phyloP scores from a whole-genome alignment of 2,113 vertebrate genomes.

The Turnix velox region DNA sequence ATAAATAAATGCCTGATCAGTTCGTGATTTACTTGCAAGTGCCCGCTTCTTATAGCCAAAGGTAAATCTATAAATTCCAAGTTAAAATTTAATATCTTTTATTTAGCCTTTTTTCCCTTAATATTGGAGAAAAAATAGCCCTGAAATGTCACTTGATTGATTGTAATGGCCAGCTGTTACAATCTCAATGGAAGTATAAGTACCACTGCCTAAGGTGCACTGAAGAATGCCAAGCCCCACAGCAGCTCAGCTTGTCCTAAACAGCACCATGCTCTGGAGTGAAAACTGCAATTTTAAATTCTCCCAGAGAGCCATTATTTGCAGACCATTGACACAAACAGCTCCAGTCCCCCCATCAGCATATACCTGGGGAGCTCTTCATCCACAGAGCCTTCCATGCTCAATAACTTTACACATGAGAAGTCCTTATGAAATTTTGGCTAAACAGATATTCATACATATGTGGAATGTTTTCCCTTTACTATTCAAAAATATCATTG shows the following conservation, averaged over 20 bases:
- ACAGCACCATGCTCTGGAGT: constrained; percentile 64
- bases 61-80: constrained; percentile 4
- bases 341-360: constrained; percentile 62
- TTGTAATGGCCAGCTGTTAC: constrained; percentile 72
- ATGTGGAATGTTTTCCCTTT: background rate
- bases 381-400: constrained; percentile 44
- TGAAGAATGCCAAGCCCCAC: constrained; percentile 69
- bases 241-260: constrained; percentile 74
- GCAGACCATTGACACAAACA: constrained; percentile 76
- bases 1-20: background rate
- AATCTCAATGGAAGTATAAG: constrained; percentile 71
- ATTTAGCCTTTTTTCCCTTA: constrained; percentile 29
- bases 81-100: constrained; percentile 59
- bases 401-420: constrained; percentile 55
- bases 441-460: constrained; percentile 35
- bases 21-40: background rate
- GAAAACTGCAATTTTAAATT: constrained; percentile 74
- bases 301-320: constrained; percentile 78
- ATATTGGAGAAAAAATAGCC: constrained; percentile 68
- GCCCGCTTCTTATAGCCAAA: background rate
- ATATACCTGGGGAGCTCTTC: constrained; percentile 66
- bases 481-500: background rate
- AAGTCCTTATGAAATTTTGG: constrained; percentile 63
- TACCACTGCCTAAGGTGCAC: constrained; percentile 70
- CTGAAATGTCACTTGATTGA: constrained; percentile 75